Percentiles rank a stretch among this genome's conserved stretches.
Conservation (phyloP, 1,140 invertebrate species). For the Penaeus chinensis region DNA sequence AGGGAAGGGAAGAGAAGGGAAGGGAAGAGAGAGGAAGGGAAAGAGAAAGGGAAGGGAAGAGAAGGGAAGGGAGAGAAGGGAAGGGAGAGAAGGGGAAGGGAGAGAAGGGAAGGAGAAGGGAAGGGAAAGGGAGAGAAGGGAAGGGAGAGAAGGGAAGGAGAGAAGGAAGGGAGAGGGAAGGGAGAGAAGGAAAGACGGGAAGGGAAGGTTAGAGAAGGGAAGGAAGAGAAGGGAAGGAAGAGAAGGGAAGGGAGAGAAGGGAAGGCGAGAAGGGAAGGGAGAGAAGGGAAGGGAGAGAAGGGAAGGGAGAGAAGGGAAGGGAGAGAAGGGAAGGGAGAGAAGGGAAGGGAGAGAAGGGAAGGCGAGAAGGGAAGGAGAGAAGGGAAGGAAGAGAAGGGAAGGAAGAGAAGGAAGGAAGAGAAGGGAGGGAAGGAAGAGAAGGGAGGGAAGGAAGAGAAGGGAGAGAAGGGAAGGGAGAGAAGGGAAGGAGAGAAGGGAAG, state of each 20-base stretch:
- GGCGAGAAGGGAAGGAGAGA: too few relatives aligned
- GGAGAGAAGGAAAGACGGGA: neutral
- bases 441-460: too few relatives aligned
- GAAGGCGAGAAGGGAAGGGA: neutral
- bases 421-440: too few relatives aligned
- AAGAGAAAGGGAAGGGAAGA: neutral
- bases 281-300: neutral
- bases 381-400: neutral
- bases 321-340: neutral
- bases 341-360: too few relatives aligned
- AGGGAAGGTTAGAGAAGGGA: too few relatives aligned
- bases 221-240: neutral
- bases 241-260: too few relatives aligned
- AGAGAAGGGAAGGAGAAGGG: neutral
- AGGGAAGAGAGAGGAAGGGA: neutral
- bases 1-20: neutral
- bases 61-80: too few relatives aligned
- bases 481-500: neutral
- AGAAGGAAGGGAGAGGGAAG: too few relatives aligned
- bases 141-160: too few relatives aligned
- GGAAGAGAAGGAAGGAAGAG: too few relatives aligned
- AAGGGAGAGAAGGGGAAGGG: too few relatives aligned
- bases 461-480: neutral
- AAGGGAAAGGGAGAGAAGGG: too few relatives aligned
- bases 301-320: neutral